Conservation (phyloP, 1,140 invertebrate species). For the Arctopsyche grandis region DNA sequence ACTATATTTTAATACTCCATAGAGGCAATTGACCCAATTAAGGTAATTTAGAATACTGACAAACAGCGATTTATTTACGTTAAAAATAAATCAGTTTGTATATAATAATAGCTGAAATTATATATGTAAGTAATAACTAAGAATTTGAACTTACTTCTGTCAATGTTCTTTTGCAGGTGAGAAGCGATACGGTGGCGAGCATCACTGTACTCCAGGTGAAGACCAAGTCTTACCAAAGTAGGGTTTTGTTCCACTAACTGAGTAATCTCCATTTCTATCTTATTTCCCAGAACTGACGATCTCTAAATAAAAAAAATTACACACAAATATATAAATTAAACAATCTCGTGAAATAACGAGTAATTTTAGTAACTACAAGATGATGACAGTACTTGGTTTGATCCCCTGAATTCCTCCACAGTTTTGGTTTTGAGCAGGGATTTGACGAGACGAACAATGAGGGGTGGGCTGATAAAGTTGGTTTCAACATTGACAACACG, state of each 20-base stretch:
- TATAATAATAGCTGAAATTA: not conserved
- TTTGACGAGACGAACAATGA: constrained; percentile 86
- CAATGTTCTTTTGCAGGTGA: constrained; percentile 95
- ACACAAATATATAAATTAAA: not conserved
- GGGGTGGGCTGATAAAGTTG: constrained; percentile 90
- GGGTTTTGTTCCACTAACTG: constrained; percentile 93
- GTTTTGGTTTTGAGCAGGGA: constrained; percentile 86
- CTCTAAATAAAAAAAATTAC: constrained; percentile 71
- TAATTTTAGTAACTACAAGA: constrained; percentile 5
- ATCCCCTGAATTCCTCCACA: constrained; percentile 92
- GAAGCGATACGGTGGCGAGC: constrained; percentile 91
- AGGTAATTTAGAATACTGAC: not conserved
- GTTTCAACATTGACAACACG: constrained; percentile 95
- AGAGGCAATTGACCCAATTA: not conserved
- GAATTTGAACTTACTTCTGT: constrained; percentile 84
- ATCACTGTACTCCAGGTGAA: constrained; percentile 96
- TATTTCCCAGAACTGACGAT: constrained; percentile 94
- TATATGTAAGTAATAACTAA: not conserved
- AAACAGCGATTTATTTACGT: too few relatives aligned
- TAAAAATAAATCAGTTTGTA: not conserved
- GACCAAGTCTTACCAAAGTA: constrained; percentile 88
- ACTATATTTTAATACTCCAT: constrained; percentile 1
- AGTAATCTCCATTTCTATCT: constrained; percentile 98
- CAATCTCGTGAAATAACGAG: not conserved
- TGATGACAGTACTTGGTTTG: constrained; percentile 84